Evolutionary conservation across 2,888 invertebrate species (phyloP).

Genomic region (Hypomecis punctinalis): DNA sequence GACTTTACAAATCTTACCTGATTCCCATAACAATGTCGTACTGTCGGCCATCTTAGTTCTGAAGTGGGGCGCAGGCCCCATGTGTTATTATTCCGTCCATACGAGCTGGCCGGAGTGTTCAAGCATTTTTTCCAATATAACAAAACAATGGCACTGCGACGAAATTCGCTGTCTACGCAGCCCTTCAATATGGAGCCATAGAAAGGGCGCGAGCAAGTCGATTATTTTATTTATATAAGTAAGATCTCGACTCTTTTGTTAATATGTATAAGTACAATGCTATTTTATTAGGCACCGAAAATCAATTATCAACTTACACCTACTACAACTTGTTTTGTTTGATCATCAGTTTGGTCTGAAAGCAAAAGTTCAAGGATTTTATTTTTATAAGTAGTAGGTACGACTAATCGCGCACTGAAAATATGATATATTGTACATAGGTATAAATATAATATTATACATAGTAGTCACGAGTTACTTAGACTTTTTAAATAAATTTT

Average conservation of each 20-base stretch:
- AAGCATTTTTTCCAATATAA: constrained; percentile 51
- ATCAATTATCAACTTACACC: no score
- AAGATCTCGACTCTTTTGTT: not conserved
- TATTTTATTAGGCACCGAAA: no score
- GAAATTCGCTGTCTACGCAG: constrained; percentile 54
- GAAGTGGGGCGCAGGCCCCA: constrained; percentile 10
- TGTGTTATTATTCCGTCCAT: constrained; percentile 41
- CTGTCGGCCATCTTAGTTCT: not conserved
- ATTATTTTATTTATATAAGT: not conserved
- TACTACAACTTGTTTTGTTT: no score
- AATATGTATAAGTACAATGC: no score
- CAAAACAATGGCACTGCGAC: constrained; percentile 49
- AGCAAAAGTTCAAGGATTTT: no score
- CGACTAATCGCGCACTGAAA: no score
- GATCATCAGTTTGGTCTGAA: no score
- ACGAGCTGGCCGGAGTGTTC: constrained; percentile 40
- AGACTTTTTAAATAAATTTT: no score
- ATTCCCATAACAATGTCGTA: not conserved
- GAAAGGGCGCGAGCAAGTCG: constrained; percentile 15
- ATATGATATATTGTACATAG: no score
- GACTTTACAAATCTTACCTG: not conserved
- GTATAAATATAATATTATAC: no score
- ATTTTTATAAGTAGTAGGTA: no score
- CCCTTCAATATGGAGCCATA: constrained; percentile 38
- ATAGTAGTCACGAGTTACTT: no score